A percentile compares a stretch with the other conserved stretches of the same genome.
These are phyloP conservation scores for Lasioglossum malachurum DNA, from an alignment of 2,888 invertebrate species.

Conservation along the genomic window DNA sequence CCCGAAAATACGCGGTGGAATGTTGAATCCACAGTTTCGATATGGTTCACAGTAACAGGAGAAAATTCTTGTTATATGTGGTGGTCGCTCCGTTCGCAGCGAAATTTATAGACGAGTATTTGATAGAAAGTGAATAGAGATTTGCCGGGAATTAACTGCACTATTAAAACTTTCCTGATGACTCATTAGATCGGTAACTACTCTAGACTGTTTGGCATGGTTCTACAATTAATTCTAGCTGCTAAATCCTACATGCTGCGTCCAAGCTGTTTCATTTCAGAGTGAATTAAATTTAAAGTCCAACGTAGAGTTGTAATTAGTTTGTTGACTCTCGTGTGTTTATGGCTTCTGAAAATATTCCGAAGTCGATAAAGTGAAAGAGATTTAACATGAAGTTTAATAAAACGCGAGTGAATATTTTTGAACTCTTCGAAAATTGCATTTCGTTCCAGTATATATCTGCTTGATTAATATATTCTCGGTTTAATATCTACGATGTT, in stretches of 20 bases:
- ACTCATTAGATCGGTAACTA: background rate
- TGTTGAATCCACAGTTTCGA: background rate
- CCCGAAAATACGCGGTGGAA: background rate
- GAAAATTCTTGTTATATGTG: background rate
- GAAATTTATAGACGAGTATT: background rate
- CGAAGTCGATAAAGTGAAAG: background rate
- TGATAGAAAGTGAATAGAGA: conserved; percentile 1
- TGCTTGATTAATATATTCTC: too few relatives aligned
- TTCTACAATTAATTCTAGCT: conserved; percentile 1
- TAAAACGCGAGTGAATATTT: too few relatives aligned
- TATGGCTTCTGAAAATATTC: background rate
- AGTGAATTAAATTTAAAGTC: background rate
- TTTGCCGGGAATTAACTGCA: background rate
- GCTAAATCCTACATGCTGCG: background rate
- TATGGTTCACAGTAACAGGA: background rate
- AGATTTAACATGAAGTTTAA: background rate
- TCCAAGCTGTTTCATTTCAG: background rate
- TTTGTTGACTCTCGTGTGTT: background rate
- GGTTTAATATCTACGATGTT: too few relatives aligned
- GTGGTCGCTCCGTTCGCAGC: background rate
- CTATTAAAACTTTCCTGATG: conserved; percentile 6
- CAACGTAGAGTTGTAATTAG: background rate
- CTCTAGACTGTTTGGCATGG: background rate
- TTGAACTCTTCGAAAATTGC: too few relatives aligned
- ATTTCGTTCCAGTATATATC: too few relatives aligned